Percentiles rank a stretch among this genome's conserved stretches.
Evolutionary conservation across 1,140 invertebrate species (phyloP).

Genomic region (Galendromus occidentalis): DNA sequence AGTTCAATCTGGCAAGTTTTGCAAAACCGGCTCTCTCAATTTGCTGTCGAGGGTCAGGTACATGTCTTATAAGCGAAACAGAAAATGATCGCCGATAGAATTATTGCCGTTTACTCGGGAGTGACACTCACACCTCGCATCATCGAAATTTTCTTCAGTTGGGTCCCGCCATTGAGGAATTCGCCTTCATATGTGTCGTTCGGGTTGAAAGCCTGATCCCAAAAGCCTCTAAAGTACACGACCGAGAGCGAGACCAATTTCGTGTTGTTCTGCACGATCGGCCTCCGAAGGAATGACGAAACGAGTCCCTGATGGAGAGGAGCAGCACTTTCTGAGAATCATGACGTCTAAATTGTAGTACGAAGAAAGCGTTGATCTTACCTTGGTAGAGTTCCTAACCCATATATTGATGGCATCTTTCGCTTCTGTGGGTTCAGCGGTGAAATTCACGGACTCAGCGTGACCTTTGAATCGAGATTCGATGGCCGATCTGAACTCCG

Average conservation of each 20-base stretch:
- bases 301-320: background rate
- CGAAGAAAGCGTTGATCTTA: background rate
- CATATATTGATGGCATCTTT: background rate
- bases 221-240: slow-evolving; percentile 1
- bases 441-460: background rate
- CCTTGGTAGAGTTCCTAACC: slow-evolving; percentile 1
- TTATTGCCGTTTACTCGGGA: too few relatives aligned
- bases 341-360: too few relatives aligned
- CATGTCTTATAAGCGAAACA: too few relatives aligned
- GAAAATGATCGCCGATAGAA: too few relatives aligned
- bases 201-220: background rate
- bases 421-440: background rate
- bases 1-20: background rate
- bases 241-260: background rate
- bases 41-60: too few relatives aligned
- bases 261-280: slow-evolving; percentile 4
- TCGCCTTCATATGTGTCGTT: background rate
- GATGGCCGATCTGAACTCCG: too few relatives aligned
- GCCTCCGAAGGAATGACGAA: background rate
- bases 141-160: background rate
- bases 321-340: too few relatives aligned
- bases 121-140: background rate
- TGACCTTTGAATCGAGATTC: background rate
- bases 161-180: background rate
- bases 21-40: too few relatives aligned